Evolutionary conservation across 2,113 vertebrate species (phyloP).

Genomic region (Gallinago paraguaiae): DNA sequence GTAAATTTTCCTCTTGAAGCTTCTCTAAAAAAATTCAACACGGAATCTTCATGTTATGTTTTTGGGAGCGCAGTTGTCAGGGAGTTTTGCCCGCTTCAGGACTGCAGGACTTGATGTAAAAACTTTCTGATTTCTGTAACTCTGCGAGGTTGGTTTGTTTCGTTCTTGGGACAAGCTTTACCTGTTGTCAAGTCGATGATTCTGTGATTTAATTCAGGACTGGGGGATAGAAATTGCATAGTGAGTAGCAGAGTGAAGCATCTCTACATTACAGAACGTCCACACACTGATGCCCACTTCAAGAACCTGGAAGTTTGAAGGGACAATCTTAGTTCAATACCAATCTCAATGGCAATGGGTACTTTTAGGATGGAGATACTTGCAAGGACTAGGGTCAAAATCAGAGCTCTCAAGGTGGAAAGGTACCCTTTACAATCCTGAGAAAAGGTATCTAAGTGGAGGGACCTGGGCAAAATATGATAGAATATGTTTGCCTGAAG

Average conservation of each 20-base stretch:
- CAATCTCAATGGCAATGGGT: background rate
- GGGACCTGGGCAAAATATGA: background rate
- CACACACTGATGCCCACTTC: background rate
- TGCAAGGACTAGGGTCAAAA: background rate
- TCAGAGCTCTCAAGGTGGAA: background rate
- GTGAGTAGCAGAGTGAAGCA: background rate
- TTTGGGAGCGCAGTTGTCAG: background rate
- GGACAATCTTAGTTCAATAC: background rate
- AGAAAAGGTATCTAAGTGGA: background rate
- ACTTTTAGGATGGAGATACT: background rate
- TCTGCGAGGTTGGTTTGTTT: background rate
- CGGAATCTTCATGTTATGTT: fast-evolving
- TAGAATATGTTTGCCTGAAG: background rate
- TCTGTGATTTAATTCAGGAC: background rate
- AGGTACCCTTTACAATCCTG: background rate
- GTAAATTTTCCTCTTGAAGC: background rate
- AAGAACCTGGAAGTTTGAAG: background rate
- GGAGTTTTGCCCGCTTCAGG: background rate
- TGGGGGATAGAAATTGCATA: background rate
- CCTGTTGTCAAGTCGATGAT: background rate
- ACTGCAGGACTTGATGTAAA: background rate
- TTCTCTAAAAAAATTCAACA: background rate
- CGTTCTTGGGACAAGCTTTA: background rate
- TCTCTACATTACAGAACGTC: background rate
- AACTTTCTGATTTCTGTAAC: background rate